These are phyloP conservation scores for Noctua janthe DNA, from an alignment of 2,888 invertebrate species.

Conservation along the genomic window DNA sequence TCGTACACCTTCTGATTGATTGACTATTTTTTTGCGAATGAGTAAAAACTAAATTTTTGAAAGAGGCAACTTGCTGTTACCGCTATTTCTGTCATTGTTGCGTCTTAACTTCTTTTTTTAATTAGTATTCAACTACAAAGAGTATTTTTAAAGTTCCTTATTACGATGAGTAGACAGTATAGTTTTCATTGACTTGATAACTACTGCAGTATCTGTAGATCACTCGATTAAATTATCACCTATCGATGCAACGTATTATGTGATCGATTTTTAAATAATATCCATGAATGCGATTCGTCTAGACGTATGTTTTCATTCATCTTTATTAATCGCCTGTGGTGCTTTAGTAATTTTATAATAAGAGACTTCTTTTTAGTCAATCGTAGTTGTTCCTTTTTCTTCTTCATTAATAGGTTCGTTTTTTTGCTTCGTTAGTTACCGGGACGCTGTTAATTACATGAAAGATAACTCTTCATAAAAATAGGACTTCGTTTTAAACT, in stretches of 20 bases:
- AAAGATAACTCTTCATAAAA: not conserved
- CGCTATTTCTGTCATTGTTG: slow-evolving; percentile 3
- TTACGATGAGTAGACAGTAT: slow-evolving; percentile 1
- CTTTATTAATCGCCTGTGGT: slow-evolving; percentile 5
- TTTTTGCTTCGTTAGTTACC: not conserved
- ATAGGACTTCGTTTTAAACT: not conserved
- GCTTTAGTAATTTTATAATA: not conserved
- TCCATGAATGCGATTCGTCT: slow-evolving; percentile 29
- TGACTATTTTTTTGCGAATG: slow-evolving; percentile 23
- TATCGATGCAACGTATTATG: slow-evolving; percentile 14
- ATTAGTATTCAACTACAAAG: not conserved
- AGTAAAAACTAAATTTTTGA: not conserved
- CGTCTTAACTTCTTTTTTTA: not conserved
- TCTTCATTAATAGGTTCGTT: not conserved
- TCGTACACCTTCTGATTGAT: slow-evolving; percentile 33
- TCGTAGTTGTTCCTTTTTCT: not conserved
- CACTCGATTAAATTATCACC: slow-evolving; percentile 23
- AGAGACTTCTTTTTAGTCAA: not conserved
- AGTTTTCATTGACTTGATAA: not conserved
- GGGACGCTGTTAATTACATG: not conserved
- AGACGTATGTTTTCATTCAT: slow-evolving; percentile 43
- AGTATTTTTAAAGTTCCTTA: not conserved
- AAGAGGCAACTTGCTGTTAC: not conserved
- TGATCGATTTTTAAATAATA: slow-evolving; percentile 28
- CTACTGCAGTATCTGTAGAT: slow-evolving; percentile 9